A percentile compares a stretch with the other conserved stretches of the same genome.
Evolutionary conservation across 2,797 vertebrate genomes (phyloP).

Genomic region (Spinibarbus caldwelli): DNA sequence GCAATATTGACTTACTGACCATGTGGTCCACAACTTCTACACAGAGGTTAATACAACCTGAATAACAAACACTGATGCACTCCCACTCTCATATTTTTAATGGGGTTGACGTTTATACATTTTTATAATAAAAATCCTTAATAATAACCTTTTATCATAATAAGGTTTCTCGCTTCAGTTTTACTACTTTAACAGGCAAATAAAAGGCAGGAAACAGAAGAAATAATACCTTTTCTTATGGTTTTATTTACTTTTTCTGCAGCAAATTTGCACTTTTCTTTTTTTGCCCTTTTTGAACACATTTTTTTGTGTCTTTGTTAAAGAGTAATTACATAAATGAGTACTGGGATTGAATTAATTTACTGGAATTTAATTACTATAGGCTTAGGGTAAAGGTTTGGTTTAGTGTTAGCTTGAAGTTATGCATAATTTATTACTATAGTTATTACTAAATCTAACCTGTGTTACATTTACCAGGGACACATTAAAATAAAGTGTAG

Average conservation of each 20-base stretch:
- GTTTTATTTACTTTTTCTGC: not conserved
- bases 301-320: not conserved
- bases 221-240: not conserved
- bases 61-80: slow-evolving; percentile 1
- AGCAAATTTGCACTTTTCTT: not conserved
- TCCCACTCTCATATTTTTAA: not conserved
- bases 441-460: not conserved
- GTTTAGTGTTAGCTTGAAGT: not conserved
- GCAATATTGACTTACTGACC: slow-evolving; percentile 53
- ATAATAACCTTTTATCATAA: not conserved
- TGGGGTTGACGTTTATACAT: not conserved
- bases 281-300: not conserved
- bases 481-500: not conserved
- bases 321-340: not conserved
- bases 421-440: not conserved
- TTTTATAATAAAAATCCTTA: not conserved
- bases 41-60: slow-evolving; percentile 43
- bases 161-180: not conserved
- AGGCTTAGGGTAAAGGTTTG: not conserved
- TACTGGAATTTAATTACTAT: too few species aligned
- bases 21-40: not conserved
- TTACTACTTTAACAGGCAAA: not conserved
- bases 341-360: not conserved
- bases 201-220: not conserved
- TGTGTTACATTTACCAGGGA: too few species aligned